Evolutionary conservation across 2,888 invertebrate species (phyloP), one percentile per base, ranked within the genome.

Genomic region (Andrena camellia): DNA sequence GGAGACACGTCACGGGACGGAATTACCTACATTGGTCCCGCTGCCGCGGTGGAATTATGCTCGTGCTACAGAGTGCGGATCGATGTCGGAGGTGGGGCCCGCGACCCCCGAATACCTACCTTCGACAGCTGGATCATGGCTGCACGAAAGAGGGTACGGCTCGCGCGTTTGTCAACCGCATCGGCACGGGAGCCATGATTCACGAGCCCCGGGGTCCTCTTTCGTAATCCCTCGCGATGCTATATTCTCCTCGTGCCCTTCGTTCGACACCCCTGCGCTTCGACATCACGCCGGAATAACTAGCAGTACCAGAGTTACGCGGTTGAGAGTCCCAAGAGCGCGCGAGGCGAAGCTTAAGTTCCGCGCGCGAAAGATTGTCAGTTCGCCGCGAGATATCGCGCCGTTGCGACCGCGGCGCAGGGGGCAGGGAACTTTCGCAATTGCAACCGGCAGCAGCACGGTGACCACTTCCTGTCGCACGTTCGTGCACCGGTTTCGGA

Each of bases 121-220:
- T 81, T 87, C 89, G 87, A 85, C 89, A 90, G 89, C 89, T 90
- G 90, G 85, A 90, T 89, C 88, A 78, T 85, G 88, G 86, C 83
- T 76, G 75, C 78, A 85, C 78, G 78, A 81, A 79, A 81, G 72
- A 78, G 76, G 50, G 64, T 70, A 69, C 74, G 66, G 33, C 64
- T 59, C 50, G 60, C 50, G 60, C 86, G 84, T 81, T 86, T 75
- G 81, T 78, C 85, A 81, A 78, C 63, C 48, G 31, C 63, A 52
- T 73, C 60, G 67, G 10, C 73, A 31, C 52, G 1, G 59, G 33
- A 35, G 29, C 67, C 78, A 86, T 86, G 88, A 88, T 88, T 86
- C 86, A 87, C 84, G 72, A 82, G n/a, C n/a, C 60, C 62, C 23
- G 42, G 8, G 63, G 23, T 63, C 59, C 81, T 64, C 26, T 70